A percentile compares a stretch with the other conserved stretches of the same genome.
These are phyloP conservation scores for Calvadosia cruxmelitensis DNA, from an alignment of 30 jellyfish, hydroid and myxozoan species.

Conservation along the genomic window DNA sequence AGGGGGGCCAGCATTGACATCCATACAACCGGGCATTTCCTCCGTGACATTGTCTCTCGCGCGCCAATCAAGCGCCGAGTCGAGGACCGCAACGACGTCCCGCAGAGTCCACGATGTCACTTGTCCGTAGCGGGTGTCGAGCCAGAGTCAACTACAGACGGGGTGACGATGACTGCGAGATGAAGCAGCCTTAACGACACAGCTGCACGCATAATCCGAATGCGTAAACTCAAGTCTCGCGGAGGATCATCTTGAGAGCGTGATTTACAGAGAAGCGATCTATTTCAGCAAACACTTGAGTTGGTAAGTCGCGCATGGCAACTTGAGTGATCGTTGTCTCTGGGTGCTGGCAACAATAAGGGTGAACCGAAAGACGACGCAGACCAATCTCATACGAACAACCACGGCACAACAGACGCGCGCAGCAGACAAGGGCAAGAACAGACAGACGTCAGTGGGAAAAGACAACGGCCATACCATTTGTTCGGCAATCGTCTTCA, in stretches of 20 bases:
- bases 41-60: background rate
- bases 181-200: background rate
- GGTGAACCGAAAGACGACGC: background rate
- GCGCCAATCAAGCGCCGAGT: background rate
- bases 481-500: too few relatives aligned
- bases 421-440: too few relatives aligned
- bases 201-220: slow-evolving; percentile 3
- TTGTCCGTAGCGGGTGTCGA: slow-evolving; percentile 3
- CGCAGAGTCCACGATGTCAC: background rate
- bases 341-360: background rate
- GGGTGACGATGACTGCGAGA: background rate
- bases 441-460: too few relatives aligned
- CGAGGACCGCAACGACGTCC: background rate
- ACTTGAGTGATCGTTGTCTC: background rate
- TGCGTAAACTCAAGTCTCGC: background rate
- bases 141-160: background rate
- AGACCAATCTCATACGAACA: background rate
- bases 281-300: background rate
- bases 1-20: background rate
- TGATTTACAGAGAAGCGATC: background rate
- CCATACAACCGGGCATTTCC: too few relatives aligned
- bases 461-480: too few relatives aligned
- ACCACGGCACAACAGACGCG: too few relatives aligned
- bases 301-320: background rate
- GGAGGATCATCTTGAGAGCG: background rate